A percentile compares a stretch with the other conserved stretches of the same genome.
These are phyloP conservation scores for Meandrusa payeni DNA, from an alignment of 2,888 invertebrate genomes.

Conservation along the genomic window DNA sequence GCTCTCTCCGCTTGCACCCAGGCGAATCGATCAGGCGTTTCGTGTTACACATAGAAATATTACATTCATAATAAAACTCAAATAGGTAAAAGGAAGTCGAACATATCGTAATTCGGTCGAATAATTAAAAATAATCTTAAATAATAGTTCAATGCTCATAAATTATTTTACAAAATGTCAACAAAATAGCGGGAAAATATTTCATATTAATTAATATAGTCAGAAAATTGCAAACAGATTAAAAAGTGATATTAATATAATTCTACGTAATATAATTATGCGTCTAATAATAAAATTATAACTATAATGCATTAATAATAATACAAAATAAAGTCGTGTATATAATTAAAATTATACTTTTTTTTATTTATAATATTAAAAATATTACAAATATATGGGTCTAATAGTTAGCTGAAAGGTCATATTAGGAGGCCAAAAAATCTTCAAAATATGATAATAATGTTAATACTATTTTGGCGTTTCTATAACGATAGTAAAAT, in stretches of 20 bases:
- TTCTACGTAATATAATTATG: no score
- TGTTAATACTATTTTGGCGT: constrained; percentile 19
- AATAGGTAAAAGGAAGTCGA: constrained; percentile 60
- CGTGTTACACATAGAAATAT: constrained; percentile 28
- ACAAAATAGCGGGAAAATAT: no score
- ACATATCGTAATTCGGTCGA: constrained; percentile 64
- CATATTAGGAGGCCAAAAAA: no score
- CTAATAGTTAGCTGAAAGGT: no score
- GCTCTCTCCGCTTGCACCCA: constrained; percentile 58
- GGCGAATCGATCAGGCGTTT: constrained; percentile 58
- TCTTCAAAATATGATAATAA: constrained; percentile 1
- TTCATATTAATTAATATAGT: not conserved
- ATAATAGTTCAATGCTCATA: constrained; percentile 61
- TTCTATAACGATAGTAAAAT: constrained; percentile 1
- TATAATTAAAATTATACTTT: no score
- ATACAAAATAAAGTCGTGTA: no score
- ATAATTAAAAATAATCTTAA: constrained; percentile 37
- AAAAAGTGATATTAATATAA: not conserved
- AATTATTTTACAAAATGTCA: constrained; percentile 41
- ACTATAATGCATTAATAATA: no score
- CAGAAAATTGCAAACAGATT: constrained; percentile 1
- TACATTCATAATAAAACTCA: constrained; percentile 7
- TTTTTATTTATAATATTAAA: no score
- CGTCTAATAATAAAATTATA: no score
- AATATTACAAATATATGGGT: no score